phyloP scores from a whole-genome alignment of 2,888 invertebrate genomes.

The Patella caerulea region DNA sequence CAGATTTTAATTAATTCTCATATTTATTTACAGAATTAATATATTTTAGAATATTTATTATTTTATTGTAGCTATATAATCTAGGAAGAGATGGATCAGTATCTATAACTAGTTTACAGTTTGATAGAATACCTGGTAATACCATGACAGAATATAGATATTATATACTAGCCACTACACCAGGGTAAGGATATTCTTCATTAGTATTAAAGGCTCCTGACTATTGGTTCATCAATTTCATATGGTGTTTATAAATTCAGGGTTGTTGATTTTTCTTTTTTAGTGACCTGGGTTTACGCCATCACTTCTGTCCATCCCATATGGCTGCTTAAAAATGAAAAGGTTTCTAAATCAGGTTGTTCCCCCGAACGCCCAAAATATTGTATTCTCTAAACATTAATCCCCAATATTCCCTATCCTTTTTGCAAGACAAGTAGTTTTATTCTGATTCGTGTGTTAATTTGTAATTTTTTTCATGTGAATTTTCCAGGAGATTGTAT shows the following conservation, averaged over 20 bases:
- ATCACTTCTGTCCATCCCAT: too few species aligned
- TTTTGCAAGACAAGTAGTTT: not conserved
- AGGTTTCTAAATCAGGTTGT: too few species aligned
- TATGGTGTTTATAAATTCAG: too few species aligned
- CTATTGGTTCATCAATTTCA: too few species aligned
- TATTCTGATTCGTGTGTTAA: not conserved
- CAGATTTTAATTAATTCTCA: too few species aligned
- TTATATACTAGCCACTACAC: slow-evolving; percentile 87
- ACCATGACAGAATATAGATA: slow-evolving; percentile 77
- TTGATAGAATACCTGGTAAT: slow-evolving; percentile 80
- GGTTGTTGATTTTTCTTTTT: too few species aligned
- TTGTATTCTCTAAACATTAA: too few species aligned
- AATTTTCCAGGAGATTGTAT: slow-evolving; percentile 79
- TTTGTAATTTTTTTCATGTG: not conserved
- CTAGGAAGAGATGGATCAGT: slow-evolving; percentile 84
- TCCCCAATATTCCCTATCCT: not conserved
- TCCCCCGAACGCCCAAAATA: too few species aligned
- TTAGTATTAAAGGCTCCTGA: too few species aligned
- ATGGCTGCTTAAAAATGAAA: too few species aligned
- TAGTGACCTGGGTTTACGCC: too few species aligned
- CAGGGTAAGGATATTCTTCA: slow-evolving; percentile 68
- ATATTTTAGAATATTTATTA: slow-evolving; percentile 20
- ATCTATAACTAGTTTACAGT: slow-evolving; percentile 90
- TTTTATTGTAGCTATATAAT: slow-evolving; percentile 83
- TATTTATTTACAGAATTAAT: too few species aligned